phyloP scores from a whole-genome alignment of 2,113 vertebrate species.

The Asarcornis scutulata region DNA sequence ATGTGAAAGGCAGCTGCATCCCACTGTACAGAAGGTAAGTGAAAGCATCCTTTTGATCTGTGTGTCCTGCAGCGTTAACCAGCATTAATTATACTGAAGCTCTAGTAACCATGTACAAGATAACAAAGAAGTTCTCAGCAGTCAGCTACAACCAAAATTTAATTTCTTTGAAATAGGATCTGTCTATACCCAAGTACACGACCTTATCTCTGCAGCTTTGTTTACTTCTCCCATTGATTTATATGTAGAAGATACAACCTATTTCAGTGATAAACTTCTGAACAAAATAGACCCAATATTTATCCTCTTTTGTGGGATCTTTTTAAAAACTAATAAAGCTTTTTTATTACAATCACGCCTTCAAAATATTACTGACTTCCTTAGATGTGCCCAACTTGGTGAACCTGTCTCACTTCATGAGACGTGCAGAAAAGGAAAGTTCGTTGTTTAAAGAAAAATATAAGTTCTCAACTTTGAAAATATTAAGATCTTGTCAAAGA shows the following conservation, averaged over 20 bases:
- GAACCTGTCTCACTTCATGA: neutral
- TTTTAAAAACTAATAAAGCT: neutral
- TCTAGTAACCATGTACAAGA: neutral
- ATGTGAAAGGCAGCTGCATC: neutral
- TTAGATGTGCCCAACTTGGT: neutral
- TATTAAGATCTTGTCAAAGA: slow-evolving; percentile 5
- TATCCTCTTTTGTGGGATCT: neutral
- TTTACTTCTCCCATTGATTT: slow-evolving; percentile 2
- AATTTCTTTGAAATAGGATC: neutral
- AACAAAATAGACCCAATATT: accelerated
- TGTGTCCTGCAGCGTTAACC: neutral
- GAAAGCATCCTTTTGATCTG: neutral
- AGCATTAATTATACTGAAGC: neutral
- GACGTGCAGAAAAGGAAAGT: neutral
- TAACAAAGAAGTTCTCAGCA: neutral
- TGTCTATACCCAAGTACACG: neutral
- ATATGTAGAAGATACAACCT: neutral
- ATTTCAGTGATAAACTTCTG: neutral
- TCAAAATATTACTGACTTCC: slow-evolving; percentile 2
- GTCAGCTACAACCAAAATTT: neutral
- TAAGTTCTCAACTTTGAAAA: neutral
- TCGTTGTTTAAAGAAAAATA: neutral
- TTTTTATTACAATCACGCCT: neutral
- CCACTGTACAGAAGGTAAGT: accelerated
- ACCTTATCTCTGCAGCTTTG: slow-evolving; percentile 3